Base-by-base conservation (phyloP, 2,797 vertebrate species). In the Streptopelia turtur region DNA sequence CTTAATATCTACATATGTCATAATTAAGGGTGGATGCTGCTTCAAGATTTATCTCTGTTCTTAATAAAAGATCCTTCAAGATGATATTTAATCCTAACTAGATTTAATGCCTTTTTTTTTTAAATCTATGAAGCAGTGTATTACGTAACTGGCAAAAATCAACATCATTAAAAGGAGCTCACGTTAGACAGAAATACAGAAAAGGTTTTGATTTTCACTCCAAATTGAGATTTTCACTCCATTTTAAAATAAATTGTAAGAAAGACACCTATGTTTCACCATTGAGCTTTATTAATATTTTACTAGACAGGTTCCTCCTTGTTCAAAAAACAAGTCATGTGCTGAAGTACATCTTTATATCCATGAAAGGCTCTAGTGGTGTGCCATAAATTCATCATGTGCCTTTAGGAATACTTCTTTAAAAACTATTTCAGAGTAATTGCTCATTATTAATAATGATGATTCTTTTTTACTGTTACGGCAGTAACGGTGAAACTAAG, bases 11-110 rank as follows among this genome's bases (percentile, higher is more conserved):
- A 61, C 2, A 2, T 83, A 81, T 97, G 74, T 96, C 91, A 94
- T 96, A 97, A 97, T 97, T 97, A 97, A 83, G 59, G 77, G 76
- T 79, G 59, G 65, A 71, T 92, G 47, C 77, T 69, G 43, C 88
- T 90, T 77, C 82, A 93, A 76, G n/a, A 95, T 92, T 95, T 95
- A 95, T 45, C 78, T 92, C 77, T 93, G 31, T 78, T 95, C 94
- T 96, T 96, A 87, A 39, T 77, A 15, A 84, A 91, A 91, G 31
- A 86, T 94, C 65, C 64, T 97, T 97, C 92, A 95, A 88, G 63
- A 84, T 96, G 27, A 27, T 93, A 88, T 95, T 97, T 97, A 97
- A 96, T 96, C 90, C 93, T 71, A 96, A 96, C 81, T 77, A 94
- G 86, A 95, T 85, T 93, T 90, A 93, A 93, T 95, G 53, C 18